These are phyloP conservation scores for Clytia hemisphaerica DNA, from an alignment of 30 jellyfish, hydroid and myxozoan species.

Conservation along the genomic window DNA sequence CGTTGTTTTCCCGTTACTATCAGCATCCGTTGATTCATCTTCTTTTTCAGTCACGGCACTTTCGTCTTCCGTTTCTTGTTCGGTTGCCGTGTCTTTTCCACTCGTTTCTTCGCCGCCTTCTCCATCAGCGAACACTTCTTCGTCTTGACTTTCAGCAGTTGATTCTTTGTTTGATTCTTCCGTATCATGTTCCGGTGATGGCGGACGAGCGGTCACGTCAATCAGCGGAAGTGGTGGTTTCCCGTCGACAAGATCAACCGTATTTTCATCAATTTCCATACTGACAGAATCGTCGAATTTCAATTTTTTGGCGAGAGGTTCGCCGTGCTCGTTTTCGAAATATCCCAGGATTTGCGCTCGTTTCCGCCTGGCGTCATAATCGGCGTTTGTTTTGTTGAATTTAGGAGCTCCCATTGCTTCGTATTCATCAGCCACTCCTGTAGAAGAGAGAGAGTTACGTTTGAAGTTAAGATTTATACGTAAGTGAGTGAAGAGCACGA, in stretches of 20 bases:
- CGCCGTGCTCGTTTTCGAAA: conserved; percentile 17
- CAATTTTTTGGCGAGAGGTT: conserved; percentile 23
- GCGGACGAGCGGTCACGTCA: conserved; percentile 47
- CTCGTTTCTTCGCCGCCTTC: conserved; percentile 18
- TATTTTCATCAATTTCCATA: conserved; percentile 14
- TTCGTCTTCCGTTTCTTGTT: not conserved
- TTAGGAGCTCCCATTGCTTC: not conserved
- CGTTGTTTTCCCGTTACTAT: not conserved
- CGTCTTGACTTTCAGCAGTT: conserved; percentile 38
- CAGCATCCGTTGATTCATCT: not conserved
- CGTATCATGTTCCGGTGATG: conserved; percentile 52
- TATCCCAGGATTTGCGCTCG: conserved; percentile 24
- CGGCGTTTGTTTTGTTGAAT: conserved; percentile 6
- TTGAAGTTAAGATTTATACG: no score
- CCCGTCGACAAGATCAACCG: not conserved
- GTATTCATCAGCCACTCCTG: conserved; percentile 15
- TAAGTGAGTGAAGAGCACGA: no score
- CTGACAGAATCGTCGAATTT: conserved; percentile 11
- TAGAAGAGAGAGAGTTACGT: no score
- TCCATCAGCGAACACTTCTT: conserved; percentile 15
- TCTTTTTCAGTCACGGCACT: not conserved
- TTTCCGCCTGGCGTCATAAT: not conserved
- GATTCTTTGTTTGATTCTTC: conserved; percentile 5
- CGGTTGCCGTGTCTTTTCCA: conserved; percentile 1
- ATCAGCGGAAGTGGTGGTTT: conserved; percentile 40